Evolutionary conservation across 1,140 invertebrate species (phyloP).

Genomic region (Trichoplusia ni): DNA sequence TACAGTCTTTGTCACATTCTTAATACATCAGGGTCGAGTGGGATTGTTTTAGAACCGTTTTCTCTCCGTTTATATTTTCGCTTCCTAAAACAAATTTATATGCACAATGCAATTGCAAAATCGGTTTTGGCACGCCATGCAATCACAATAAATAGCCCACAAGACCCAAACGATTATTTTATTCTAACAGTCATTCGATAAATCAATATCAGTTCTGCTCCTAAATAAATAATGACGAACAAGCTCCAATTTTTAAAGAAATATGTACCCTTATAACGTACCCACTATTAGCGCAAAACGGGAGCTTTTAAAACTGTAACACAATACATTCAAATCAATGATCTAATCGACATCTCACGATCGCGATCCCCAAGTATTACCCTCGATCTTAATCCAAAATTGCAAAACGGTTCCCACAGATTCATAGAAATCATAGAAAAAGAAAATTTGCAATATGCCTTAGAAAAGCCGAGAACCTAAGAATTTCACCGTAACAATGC

Average conservation of each 20-base stretch:
- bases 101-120: too few relatives aligned
- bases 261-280: conserved; percentile 5
- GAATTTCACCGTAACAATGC: conserved; percentile 64
- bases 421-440: conserved; percentile 52
- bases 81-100: too few relatives aligned
- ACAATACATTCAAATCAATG: conserved; percentile 26
- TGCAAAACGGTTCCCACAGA: conserved; percentile 56
- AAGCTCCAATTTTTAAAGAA: background rate
- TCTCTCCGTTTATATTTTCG: background rate
- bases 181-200: conserved; percentile 6
- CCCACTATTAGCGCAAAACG: conserved; percentile 3
- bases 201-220: conserved; percentile 14
- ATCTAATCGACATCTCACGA: conserved; percentile 21
- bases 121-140: too few relatives aligned
- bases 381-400: conserved; percentile 46
- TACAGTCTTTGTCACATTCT: too few relatives aligned
- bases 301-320: conserved; percentile 27
- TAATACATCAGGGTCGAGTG: too few relatives aligned
- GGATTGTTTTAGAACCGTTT: too few relatives aligned
- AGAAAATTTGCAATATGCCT: conserved; percentile 64
- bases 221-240: conserved; percentile 4
- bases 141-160: background rate
- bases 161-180: background rate
- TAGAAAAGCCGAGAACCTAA: conserved; percentile 59
- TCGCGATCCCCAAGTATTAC: conserved; percentile 22